Evolutionary conservation across 2,113 vertebrate genomes (phyloP), one percentile per base, ranked within the genome.

Genomic region (Spea multiplicata): DNA sequence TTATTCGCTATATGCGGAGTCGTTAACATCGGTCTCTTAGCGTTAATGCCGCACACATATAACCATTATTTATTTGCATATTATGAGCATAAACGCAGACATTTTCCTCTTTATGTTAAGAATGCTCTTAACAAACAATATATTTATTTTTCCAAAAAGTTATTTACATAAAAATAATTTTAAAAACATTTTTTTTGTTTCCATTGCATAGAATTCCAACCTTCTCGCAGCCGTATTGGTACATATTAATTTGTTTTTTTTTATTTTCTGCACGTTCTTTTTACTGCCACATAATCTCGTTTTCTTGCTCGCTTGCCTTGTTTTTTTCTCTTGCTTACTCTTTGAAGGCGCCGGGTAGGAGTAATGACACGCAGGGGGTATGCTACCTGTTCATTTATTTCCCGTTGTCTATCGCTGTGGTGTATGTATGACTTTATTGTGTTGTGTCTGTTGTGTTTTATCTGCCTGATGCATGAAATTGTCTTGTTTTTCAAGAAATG

Each of bases 351-450:
- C 89, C 91, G 87, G 88, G 92, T 93, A 93, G 89, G 92, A 93
- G 89, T 90, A 91, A 94, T 91, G 92, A 90, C 89, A 92, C 93
- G 86, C 89, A 91, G 92, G 91, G 92, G 93, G 94, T 94, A 94
- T 91, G 93, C 91, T 88, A 81, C 89, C 89, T 86, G 67, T 87
- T 87, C 88, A 85, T 85, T 88, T 91, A 90, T 88, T 89, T 85
- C 85, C 88, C 90, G 82, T 87, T 88, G 86, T 85, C 14, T 59
- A 53, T 88, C 89, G 90, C 87, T 87, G 86, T 87, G 89, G 89
- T 89, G 30, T 88, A 89, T 86, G 91, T 85, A 88, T 82, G 84
- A 85, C 85, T 85, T 81, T 87, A 88, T 82, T 81, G 73, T 75
- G 12, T 89, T 84, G 82, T 76, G 85, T 89, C 80, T 61, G 4